Evolutionary conservation across 2,113 vertebrate genomes (phyloP).

Genomic region (Ammodytes marinus): DNA sequence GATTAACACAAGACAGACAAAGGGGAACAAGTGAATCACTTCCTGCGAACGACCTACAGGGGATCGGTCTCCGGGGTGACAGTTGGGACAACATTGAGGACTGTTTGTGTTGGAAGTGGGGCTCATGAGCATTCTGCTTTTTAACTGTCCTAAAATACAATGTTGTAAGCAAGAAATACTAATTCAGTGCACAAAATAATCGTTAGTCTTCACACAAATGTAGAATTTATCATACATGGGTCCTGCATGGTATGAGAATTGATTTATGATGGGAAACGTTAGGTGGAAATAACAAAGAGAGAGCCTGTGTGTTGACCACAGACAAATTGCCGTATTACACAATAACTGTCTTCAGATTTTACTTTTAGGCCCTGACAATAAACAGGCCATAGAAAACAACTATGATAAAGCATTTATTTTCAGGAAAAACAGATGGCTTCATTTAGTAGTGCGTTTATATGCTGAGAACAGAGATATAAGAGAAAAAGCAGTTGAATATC

Average conservation of each 20-base stretch:
- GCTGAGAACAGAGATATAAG: conserved; percentile 14
- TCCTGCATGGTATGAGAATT: neutral
- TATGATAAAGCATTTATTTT: neutral
- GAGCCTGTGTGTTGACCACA: neutral
- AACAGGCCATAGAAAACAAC: conserved; percentile 14
- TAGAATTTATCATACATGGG: neutral
- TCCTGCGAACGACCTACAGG: conserved; percentile 45
- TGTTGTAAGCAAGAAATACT: neutral
- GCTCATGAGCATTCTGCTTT: neutral
- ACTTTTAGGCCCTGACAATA: neutral
- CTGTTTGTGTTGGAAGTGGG: conserved; percentile 15
- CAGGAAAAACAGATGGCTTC: conserved; percentile 26
- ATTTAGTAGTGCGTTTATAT: conserved; percentile 15
- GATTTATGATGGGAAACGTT: neutral
- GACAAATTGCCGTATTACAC: neutral
- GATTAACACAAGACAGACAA: conserved; percentile 51
- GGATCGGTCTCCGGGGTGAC: conserved; percentile 43
- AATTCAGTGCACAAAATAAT: neutral
- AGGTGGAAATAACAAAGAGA: neutral
- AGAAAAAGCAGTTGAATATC: neutral
- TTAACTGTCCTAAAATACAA: neutral
- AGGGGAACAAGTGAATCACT: conserved; percentile 63
- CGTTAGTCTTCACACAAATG: neutral
- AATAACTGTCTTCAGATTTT: neutral
- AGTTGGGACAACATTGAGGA: conserved; percentile 26